Evolutionary conservation across 2,113 vertebrate genomes (phyloP), one percentile per base, ranked within the genome.

Genomic region (Xenus cinereus): DNA sequence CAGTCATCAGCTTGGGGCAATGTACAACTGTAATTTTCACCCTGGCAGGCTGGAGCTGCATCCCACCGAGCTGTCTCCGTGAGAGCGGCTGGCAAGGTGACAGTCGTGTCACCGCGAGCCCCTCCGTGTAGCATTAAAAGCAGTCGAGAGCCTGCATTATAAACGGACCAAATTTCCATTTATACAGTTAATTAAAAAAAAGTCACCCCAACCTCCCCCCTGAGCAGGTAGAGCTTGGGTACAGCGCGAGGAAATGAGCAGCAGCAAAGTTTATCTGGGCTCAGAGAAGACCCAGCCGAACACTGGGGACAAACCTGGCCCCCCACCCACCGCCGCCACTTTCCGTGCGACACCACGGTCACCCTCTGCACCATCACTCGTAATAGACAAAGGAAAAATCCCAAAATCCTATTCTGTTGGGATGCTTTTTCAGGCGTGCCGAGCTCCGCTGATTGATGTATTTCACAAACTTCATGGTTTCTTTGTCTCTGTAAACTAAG

Each of bases 391-490:
- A 99, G 32, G 99, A 99, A 91, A 99, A 99, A 93, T 99, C 99
- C 98, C 98, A 99, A 96, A 99, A 99, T 32, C 93, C 95, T 77
- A 83, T 97, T 91, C 87, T 90, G 67, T 95, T 82, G 2, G 93
- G 96, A 48, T 90, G 92, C 60, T 84, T 96, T 75, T 96, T 94
- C 83, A 92, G 96, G 56, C 62, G 94, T 35, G 91, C 96, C 43
- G 97, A 94, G 95, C 99, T 99, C 79, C 90, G 98, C 75, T 99
- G 98, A 95, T 99, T 99, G 95, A 99, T 92, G 45, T 99, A 98
- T 96, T 99, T 99, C 93, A 99, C 99, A 95, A 99, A 99, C 92
- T 98, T 99, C 86, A 99, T 98, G 0, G 99, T 99, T 95, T 99
- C 99, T 97, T 97, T 99, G 95, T 99, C 99, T 98, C 99, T 98